phyloP scores from a whole-genome alignment of 2,888 invertebrate species.

The Hyles lineata region DNA sequence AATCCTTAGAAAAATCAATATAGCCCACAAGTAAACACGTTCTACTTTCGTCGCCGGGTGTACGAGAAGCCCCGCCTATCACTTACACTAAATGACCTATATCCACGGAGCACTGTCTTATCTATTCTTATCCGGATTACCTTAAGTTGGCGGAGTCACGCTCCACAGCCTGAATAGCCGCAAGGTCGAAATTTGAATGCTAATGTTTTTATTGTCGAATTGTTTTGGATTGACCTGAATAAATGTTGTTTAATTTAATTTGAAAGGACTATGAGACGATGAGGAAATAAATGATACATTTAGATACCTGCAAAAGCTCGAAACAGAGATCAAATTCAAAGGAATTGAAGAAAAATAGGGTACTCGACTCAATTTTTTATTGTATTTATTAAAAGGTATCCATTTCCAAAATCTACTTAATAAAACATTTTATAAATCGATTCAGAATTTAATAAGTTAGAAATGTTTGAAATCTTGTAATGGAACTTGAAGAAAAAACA shows the following conservation, averaged over 20 bases:
- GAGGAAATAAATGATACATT: background rate
- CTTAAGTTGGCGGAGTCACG: conserved; percentile 38
- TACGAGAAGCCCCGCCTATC: conserved; percentile 47
- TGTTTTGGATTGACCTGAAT: background rate
- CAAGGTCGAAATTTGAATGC: background rate
- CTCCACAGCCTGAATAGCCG: conserved; percentile 14
- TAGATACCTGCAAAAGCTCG: too few species aligned
- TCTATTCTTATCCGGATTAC: conserved; percentile 51
- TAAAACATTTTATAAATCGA: too few species aligned
- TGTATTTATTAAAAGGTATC: too few species aligned
- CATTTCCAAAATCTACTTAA: too few species aligned
- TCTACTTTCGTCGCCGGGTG: conserved; percentile 6
- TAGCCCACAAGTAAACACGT: background rate
- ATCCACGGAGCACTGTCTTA: conserved; percentile 44
- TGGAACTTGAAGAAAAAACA: too few species aligned
- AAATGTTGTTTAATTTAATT: background rate
- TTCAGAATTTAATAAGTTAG: too few species aligned
- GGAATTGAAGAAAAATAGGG: too few species aligned
- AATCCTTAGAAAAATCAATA: background rate
- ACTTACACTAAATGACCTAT: conserved; percentile 50
- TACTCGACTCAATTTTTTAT: too few species aligned
- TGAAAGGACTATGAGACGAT: background rate
- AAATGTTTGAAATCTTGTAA: too few species aligned
- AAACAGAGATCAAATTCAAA: too few species aligned
- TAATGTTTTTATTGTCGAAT: background rate